Conservation (phyloP, 2,797 vertebrate genomes). For the Ispidina picta region DNA sequence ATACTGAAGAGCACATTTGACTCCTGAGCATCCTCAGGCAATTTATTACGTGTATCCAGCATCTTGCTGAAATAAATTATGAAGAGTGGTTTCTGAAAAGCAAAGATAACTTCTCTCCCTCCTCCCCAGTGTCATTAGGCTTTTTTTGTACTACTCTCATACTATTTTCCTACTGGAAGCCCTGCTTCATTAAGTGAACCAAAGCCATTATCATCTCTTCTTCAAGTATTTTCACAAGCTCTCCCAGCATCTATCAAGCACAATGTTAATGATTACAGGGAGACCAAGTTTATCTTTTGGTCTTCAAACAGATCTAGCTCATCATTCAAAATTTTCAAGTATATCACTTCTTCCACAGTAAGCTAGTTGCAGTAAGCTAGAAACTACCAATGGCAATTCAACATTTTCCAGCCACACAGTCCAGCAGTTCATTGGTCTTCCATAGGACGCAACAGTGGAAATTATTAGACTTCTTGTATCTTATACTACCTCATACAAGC, state of each 20-base stretch:
- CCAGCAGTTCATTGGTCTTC: background rate
- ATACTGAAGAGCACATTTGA: background rate
- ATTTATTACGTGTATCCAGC: background rate
- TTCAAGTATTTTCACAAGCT: background rate
- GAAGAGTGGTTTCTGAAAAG: background rate
- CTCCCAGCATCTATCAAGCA: rapidly evolving
- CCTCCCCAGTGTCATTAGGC: background rate
- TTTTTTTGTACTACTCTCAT: background rate
- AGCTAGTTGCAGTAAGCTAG: background rate
- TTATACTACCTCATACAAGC: background rate
- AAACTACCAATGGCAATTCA: background rate
- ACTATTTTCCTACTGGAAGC: background rate
- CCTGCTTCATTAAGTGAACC: background rate
- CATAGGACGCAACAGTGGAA: background rate
- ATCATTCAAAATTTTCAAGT: background rate
- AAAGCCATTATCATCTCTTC: background rate
- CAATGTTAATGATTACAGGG: background rate
- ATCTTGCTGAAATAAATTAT: background rate
- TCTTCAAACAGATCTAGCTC: background rate
- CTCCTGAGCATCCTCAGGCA: background rate
- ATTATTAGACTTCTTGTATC: background rate
- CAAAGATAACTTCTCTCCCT: background rate
- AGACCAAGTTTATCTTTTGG: background rate
- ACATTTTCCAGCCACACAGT: rapidly evolving
- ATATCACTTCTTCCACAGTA: background rate